Evolutionary conservation across 2,888 invertebrate species (phyloP), one percentile per base, ranked within the genome.

Genomic region (Drosophila affinis): DNA sequence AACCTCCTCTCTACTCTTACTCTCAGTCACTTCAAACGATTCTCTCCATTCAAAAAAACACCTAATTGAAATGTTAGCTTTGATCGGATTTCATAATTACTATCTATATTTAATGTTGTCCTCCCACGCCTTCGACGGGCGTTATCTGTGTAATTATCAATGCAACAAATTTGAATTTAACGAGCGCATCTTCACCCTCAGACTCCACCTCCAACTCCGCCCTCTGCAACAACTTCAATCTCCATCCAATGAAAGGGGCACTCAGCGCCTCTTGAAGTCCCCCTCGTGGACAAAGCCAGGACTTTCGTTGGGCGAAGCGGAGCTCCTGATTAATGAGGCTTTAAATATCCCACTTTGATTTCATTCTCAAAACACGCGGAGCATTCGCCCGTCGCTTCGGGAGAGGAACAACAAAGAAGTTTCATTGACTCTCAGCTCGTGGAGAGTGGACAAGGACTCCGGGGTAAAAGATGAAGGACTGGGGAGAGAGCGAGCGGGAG

Each of bases 301-400:
- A 55, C 52, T 62, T 62, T 69, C 52, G 68, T 48, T 62, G 56
- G 39, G 76, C 65, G 46, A 65, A 72, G 85, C 63, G 72, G 73
- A 69, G 69, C 72, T 65, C 39, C 88, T 88, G 90, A 90, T 90
- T 90, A 90, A 90, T 90, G 90, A 90, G 90, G 84, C 91, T 81
- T 90, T 90, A 90, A 90, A 90, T 89, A 90, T 87, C 81, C 87
- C 88, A 90, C 90, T 90, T 90, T 89, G 90, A 90, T 90, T 89
- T 88, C 81, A 87, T 89, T 88, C 82, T 88, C 76, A 73, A 88
- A 84, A 78, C 81, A 78, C 84, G 81, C 77, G 68, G 65, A 79
- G 84, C 73, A 73, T 78, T 70, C 77, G 68, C 76, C 76, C 72
- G 72, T 81, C 77, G 78, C 73, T 57, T 67, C 78, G 76, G 72